Evolutionary conservation across 2,797 vertebrate genomes (phyloP).

Genomic region (Pipistrellus pygmaeus): DNA sequence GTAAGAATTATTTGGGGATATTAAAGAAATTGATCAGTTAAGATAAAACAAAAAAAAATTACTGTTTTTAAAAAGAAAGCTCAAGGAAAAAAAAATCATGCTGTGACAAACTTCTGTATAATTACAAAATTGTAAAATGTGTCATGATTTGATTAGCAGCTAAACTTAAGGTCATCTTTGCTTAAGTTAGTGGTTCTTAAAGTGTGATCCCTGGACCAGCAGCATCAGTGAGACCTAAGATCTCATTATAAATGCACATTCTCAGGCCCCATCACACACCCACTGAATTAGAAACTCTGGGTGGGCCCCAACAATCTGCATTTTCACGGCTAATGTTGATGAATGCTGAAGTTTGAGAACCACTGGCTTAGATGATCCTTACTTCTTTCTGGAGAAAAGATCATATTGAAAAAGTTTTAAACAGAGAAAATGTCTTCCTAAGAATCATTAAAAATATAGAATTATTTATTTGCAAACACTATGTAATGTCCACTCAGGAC

Average conservation of each 20-base stretch:
- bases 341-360: not conserved
- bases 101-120: not conserved
- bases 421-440: conserved; percentile 32
- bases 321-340: not conserved
- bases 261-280: not conserved
- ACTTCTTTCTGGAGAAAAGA: conserved; percentile 16
- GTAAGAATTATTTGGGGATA: not conserved
- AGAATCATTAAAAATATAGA: conserved; percentile 51
- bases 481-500: not conserved
- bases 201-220: not conserved
- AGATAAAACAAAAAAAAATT: not conserved
- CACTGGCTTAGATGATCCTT: not conserved
- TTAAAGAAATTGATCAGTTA: conserved; percentile 27
- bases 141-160: not conserved
- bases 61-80: not conserved
- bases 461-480: conserved; percentile 30
- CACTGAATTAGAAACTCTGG: conserved; percentile 28
- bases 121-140: not conserved
- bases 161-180: conserved; percentile 2
- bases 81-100: not conserved
- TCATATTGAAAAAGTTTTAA: conserved; percentile 7
- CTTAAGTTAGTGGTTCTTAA: conserved; percentile 24
- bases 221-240: not conserved
- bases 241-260: not conserved
- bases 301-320: not conserved